Evolutionary conservation across 2,888 invertebrate species (phyloP).

Genomic region (Silvanus unidentatus): DNA sequence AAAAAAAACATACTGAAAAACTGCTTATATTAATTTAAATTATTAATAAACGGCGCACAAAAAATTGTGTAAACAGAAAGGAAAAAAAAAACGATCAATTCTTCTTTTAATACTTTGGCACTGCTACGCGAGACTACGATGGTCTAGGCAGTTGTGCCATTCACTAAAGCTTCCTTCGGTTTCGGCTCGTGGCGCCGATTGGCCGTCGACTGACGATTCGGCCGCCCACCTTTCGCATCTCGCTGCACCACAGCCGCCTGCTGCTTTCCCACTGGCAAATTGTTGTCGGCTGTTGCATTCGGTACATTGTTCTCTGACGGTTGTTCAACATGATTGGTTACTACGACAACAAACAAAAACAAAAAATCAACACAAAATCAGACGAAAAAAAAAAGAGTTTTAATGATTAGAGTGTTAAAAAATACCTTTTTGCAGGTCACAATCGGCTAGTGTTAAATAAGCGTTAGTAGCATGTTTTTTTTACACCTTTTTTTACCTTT

Average conservation of each 20-base stretch:
- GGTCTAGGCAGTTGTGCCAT: slow-evolving; percentile 57
- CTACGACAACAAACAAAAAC: background rate
- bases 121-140: slow-evolving; percentile 3
- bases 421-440: too few relatives aligned
- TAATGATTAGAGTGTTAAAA: too few relatives aligned
- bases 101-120: slow-evolving; percentile 13
- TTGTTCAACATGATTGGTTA: background rate
- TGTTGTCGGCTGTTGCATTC: slow-evolving; percentile 28
- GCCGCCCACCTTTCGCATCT: too few relatives aligned
- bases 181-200: slow-evolving; percentile 42
- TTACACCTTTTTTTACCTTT: too few relatives aligned
- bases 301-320: background rate
- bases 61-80: slow-evolving; percentile 1
- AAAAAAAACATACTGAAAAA: background rate
- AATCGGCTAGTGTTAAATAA: too few relatives aligned
- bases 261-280: slow-evolving; percentile 21
- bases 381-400: background rate
- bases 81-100: too few relatives aligned
- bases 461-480: too few relatives aligned
- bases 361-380: too few relatives aligned
- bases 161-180: slow-evolving; percentile 60
- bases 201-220: slow-evolving; percentile 28
- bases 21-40: background rate
- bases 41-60: background rate
- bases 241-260: too few relatives aligned